Conservation (phyloP, 2,888 invertebrate genomes). For the Hyalella azteca region DNA sequence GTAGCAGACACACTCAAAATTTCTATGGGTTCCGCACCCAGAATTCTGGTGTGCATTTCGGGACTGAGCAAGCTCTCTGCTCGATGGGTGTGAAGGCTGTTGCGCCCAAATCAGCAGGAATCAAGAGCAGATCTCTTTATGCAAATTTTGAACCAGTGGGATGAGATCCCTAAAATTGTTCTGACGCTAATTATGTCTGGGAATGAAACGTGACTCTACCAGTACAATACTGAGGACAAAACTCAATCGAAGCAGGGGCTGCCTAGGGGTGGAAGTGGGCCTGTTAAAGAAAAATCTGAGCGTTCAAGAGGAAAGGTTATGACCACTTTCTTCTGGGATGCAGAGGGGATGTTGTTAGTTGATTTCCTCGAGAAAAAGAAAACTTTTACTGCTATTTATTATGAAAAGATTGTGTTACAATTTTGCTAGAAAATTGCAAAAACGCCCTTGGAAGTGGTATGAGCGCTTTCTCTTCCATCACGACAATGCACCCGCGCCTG, state of each 20-base stretch:
- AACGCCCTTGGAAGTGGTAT: slow-evolving; percentile 24
- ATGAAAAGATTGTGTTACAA: background rate
- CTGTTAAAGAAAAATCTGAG: background rate
- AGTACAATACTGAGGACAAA: slow-evolving; percentile 34
- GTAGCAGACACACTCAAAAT: background rate
- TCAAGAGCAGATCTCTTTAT: background rate
- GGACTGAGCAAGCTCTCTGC: too few relatives aligned
- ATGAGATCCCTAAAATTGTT: slow-evolving; percentile 21
- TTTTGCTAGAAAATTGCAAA: slow-evolving; percentile 16
- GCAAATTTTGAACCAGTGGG: slow-evolving; percentile 25
- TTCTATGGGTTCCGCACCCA: background rate
- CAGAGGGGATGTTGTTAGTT: slow-evolving; percentile 5
- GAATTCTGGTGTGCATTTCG: background rate
- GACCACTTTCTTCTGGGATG: slow-evolving; percentile 29
- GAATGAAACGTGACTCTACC: slow-evolving; percentile 38
- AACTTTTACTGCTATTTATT: slow-evolving; percentile 22
- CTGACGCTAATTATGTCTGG: slow-evolving; percentile 14
- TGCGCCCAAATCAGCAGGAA: background rate
- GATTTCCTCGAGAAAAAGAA: slow-evolving; percentile 17
- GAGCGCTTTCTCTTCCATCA: slow-evolving; percentile 33
- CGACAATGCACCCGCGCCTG: slow-evolving; percentile 29
- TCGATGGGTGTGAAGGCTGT: too few relatives aligned
- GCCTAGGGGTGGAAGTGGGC: background rate
- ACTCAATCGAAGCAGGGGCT: slow-evolving; percentile 23
- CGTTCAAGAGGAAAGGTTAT: slow-evolving; percentile 12